Conservation (phyloP, 2,113 vertebrate genomes). For the Crotalus viridis region DNA sequence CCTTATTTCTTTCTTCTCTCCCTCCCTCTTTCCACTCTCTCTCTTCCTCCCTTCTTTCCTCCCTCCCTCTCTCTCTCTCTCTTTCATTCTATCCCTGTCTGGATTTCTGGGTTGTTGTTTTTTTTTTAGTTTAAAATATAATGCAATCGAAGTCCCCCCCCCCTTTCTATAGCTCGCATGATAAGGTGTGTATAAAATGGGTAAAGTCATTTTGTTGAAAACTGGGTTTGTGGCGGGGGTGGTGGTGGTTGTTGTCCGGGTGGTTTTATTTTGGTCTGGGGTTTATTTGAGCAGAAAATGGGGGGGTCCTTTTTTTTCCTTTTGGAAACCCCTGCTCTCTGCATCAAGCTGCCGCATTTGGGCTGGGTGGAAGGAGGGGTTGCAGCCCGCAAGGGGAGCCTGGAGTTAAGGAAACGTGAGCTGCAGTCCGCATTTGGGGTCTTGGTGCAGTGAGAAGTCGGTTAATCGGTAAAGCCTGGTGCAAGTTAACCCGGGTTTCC, state of each 20-base stretch:
- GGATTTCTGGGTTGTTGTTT: too few relatives aligned
- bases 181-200: neutral
- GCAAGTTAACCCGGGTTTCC: neutral
- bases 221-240: too few relatives aligned
- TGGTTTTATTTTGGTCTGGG: neutral
- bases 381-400: neutral
- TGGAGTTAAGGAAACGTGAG: neutral
- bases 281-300: too few relatives aligned
- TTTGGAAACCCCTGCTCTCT: neutral
- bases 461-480: neutral
- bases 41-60: too few relatives aligned
- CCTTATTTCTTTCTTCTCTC: too few relatives aligned
- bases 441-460: neutral
- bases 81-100: too few relatives aligned
- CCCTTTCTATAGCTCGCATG: too few relatives aligned
- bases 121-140: neutral
- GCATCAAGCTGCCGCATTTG: neutral
- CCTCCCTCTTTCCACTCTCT: too few relatives aligned
- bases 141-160: neutral
- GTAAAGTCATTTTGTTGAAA: too few relatives aligned
- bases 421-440: neutral
- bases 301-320: too few relatives aligned
- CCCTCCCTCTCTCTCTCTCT: too few relatives aligned
- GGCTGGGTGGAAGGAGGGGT: neutral
- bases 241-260: too few relatives aligned